Evolutionary conservation across 2,888 invertebrate species (phyloP).

Genomic region (Eurytoma californica): DNA sequence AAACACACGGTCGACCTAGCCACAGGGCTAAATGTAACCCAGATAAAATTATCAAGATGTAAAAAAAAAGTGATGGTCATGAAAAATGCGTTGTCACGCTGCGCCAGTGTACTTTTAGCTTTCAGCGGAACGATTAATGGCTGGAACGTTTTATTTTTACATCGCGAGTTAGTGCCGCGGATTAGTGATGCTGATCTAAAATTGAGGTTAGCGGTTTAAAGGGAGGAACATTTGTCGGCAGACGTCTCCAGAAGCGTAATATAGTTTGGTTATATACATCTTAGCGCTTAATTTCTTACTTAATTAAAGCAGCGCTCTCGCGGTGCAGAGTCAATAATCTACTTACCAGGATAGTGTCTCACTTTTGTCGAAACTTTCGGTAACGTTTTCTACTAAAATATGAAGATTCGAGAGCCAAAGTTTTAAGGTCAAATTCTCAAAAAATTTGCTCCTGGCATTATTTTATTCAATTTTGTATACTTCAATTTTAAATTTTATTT

Average conservation of each 20-base stretch:
- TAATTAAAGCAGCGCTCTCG: neutral
- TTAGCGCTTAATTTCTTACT: neutral
- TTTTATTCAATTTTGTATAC: too few relatives aligned
- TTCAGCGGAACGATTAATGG: constrained; percentile 27
- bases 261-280: constrained; percentile 1
- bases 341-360: too few relatives aligned
- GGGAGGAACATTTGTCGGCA: constrained; percentile 28
- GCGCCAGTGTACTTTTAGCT: constrained; percentile 12
- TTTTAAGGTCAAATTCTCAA: too few relatives aligned
- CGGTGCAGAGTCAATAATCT: too few relatives aligned
- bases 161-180: neutral
- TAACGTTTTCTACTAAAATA: too few relatives aligned
- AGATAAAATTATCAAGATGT: neutral
- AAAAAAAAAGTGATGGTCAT: constrained; percentile 9
- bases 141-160: constrained; percentile 41
- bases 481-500: too few relatives aligned
- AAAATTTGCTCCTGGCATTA: too few relatives aligned
- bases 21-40: constrained; percentile 10
- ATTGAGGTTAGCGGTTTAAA: constrained; percentile 50
- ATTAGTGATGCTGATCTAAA: constrained; percentile 2
- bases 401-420: too few relatives aligned
- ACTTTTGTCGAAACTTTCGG: too few relatives aligned
- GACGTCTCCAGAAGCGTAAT: too few relatives aligned
- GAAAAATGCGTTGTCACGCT: neutral
- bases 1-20: neutral